phyloP scores from a whole-genome alignment of 2,888 invertebrate genomes.

The Vanessa cardui region DNA sequence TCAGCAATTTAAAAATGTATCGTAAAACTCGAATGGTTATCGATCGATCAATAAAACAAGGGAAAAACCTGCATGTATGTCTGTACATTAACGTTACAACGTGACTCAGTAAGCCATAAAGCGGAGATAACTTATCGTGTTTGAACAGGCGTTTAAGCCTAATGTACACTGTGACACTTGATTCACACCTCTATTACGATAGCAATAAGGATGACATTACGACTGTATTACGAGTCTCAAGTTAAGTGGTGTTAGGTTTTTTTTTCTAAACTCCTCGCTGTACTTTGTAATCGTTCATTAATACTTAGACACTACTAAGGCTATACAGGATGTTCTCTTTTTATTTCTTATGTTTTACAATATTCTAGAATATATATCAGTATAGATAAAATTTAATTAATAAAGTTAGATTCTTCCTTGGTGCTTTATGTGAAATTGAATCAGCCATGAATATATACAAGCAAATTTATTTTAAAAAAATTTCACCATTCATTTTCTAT shows the following conservation, averaged over 20 bases:
- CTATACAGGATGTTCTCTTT: not conserved
- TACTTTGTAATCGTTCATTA: slow-evolving; percentile 8
- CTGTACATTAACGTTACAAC: slow-evolving; percentile 41
- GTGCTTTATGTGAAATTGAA: no score
- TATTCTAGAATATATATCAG: no score
- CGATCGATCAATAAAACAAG: slow-evolving; percentile 21
- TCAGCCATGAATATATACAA: no score
- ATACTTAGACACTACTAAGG: not conserved
- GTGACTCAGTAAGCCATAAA: slow-evolving; percentile 54
- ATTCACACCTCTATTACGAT: slow-evolving; percentile 10
- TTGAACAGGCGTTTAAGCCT: slow-evolving; percentile 42
- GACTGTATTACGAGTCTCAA: not conserved
- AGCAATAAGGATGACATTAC: not conserved
- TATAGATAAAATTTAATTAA: no score
- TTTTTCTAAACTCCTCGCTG: not conserved
- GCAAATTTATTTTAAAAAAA: no score
- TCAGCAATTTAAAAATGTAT: slow-evolving; percentile 16
- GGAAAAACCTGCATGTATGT: slow-evolving; percentile 27
- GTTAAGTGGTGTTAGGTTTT: slow-evolving; percentile 1
- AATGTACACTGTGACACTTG: not conserved
- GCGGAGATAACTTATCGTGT: slow-evolving; percentile 63
- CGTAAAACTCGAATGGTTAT: slow-evolving; percentile 12
- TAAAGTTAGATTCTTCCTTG: no score
- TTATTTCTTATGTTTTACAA: not conserved
- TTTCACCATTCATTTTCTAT: no score